Percentiles rank a stretch among this genome's conserved stretches.
Conservation (phyloP, 2,797 vertebrate species). For the Sarcoramphus papa region DNA sequence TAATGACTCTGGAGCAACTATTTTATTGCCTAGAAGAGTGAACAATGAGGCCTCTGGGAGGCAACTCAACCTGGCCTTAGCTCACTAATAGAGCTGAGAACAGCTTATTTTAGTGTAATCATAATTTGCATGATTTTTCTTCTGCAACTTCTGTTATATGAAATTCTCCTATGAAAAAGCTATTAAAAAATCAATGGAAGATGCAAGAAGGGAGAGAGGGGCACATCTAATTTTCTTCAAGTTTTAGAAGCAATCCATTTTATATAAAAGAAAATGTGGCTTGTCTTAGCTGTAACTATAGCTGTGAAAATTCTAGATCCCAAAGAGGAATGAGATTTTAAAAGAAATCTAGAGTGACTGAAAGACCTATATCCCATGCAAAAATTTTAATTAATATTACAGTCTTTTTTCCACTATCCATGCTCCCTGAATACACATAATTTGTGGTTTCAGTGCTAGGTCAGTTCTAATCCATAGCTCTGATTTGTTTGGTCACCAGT, state of each 20-base stretch:
- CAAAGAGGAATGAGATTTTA: neutral
- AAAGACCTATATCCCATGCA: neutral
- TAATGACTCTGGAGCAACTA: neutral
- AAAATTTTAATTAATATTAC: neutral
- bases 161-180: neutral
- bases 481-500: neutral
- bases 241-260: neutral
- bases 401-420: neutral
- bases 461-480: neutral
- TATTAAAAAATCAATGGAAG: neutral
- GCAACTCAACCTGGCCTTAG: neutral
- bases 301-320: neutral
- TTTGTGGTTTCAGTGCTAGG: neutral
- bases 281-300: neutral
- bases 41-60: conserved; percentile 12
- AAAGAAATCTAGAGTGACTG: neutral
- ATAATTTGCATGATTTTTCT: conserved; percentile 13
- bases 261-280: neutral
- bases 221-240: neutral
- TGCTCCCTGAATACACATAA: neutral
- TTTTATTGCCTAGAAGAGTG: neutral
- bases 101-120: neutral
- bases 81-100: neutral
- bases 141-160: neutral
- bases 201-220: neutral